Percentiles rank a stretch among this genome's conserved stretches.
phyloP scores from a whole-genome alignment of 2,797 vertebrate species.

The Sebastes ruberrimus region DNA sequence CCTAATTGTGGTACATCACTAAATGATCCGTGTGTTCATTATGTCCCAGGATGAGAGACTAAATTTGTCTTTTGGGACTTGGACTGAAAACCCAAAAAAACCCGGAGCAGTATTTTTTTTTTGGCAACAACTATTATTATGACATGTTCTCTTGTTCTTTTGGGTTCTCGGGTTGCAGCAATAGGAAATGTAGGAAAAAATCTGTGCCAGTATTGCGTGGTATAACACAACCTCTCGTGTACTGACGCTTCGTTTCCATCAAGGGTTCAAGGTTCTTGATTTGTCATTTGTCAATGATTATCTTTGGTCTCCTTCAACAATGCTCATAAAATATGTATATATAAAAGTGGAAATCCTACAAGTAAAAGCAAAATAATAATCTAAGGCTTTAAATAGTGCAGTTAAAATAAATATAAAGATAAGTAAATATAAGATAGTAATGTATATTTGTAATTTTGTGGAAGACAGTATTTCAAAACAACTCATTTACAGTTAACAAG shows the following conservation, averaged over 20 bases:
- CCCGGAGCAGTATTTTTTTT: slow-evolving; percentile 3
- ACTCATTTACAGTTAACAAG: too few species aligned
- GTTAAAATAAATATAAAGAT: too few species aligned
- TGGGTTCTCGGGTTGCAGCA: not conserved
- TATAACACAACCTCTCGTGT: not conserved
- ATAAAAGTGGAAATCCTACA: too few species aligned
- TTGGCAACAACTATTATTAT: not conserved
- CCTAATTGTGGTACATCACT: not conserved
- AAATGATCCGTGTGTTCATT: slow-evolving; percentile 2
- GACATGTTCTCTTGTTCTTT: not conserved
- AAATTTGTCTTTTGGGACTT: slow-evolving; percentile 25
- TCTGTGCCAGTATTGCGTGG: not conserved
- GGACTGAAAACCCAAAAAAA: slow-evolving; percentile 1
- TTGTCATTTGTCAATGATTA: not conserved
- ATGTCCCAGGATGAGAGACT: not conserved
- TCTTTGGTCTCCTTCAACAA: not conserved
- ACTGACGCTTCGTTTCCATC: not conserved
- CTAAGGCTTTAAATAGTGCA: too few species aligned
- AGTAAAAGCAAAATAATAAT: too few species aligned
- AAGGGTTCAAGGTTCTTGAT: not conserved
- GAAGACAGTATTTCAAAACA: too few species aligned
- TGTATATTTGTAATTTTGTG: too few species aligned
- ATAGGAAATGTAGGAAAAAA: not conserved
- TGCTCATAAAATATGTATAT: not conserved
- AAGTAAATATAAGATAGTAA: too few species aligned